Percentiles rank a stretch among this genome's conserved stretches.
These are phyloP conservation scores for Saimiri boliviensis DNA, from an alignment of 2,113 vertebrate species.

Conservation along the genomic window DNA sequence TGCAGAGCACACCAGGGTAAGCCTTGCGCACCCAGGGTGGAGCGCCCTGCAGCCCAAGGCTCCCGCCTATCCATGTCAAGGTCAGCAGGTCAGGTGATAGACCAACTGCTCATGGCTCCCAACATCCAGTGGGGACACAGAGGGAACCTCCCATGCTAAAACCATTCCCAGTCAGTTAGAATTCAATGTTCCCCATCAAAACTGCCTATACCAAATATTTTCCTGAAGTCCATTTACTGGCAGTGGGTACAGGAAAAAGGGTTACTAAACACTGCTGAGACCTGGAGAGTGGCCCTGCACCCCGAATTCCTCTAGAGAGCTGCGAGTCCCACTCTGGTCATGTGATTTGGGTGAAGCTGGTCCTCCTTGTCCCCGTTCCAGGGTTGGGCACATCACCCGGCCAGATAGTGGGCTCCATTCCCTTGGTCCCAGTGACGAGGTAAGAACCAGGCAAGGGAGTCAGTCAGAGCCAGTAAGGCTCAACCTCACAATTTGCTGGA, in stretches of 20 bases:
- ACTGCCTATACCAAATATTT: neutral
- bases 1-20: slow-evolving; percentile 73
- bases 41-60: neutral
- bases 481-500: neutral
- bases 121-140: neutral
- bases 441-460: neutral
- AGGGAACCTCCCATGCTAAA: neutral
- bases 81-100: neutral
- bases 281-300: neutral
- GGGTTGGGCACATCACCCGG: neutral
- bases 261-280: neutral
- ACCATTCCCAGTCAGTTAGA: neutral
- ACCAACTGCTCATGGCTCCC: neutral
- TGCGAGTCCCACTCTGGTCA: neutral
- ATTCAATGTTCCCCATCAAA: neutral
- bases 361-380: neutral
- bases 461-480: neutral
- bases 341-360: neutral
- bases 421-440: neutral
- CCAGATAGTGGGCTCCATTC: neutral
- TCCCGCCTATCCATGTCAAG: neutral
- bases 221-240: neutral
- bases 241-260: neutral
- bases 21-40: accelerated
- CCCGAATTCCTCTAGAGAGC: neutral